Evolutionary conservation across 2,888 invertebrate genomes (phyloP).

Genomic region (Phengaris arion): DNA sequence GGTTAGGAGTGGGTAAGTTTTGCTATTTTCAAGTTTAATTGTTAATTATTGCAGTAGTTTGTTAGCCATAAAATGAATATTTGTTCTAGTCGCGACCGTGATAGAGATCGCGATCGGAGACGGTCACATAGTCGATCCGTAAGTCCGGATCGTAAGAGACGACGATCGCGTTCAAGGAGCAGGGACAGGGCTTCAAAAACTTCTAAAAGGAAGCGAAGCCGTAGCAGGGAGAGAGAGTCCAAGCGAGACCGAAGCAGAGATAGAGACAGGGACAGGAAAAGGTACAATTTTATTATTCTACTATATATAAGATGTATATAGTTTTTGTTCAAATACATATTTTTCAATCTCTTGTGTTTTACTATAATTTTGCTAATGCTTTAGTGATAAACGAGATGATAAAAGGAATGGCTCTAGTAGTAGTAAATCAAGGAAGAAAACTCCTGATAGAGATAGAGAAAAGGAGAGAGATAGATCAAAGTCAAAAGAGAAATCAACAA

Average conservation of each 20-base stretch:
- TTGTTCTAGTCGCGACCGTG: conserved; percentile 62
- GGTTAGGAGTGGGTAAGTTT: conserved; percentile 70
- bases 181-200: conserved; percentile 80
- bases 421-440: conserved; percentile 78
- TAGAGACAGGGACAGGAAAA: conserved; percentile 65
- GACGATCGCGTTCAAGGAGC: conserved; percentile 80
- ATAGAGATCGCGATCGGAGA: conserved; percentile 72
- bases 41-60: not conserved
- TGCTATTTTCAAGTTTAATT: not conserved
- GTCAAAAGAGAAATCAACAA: conserved; percentile 79
- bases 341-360: not conserved
- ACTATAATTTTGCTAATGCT: conserved; percentile 33
- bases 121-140: conserved; percentile 81
- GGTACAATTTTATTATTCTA: conserved; percentile 47
- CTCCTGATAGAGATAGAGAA: conserved; percentile 67
- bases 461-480: conserved; percentile 73
- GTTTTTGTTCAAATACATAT: too few relatives aligned
- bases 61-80: not conserved
- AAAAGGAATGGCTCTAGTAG: conserved; percentile 80
- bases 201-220: conserved; percentile 82
- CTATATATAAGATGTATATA: too few relatives aligned
- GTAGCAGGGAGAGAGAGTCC: conserved; percentile 82
- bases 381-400: conserved; percentile 81
- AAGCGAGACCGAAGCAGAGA: conserved; percentile 78
- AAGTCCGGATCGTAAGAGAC: conserved; percentile 77